Evolutionary conservation across 1,140 invertebrate species (phyloP).

Genomic region (Drosophila yakuba): DNA sequence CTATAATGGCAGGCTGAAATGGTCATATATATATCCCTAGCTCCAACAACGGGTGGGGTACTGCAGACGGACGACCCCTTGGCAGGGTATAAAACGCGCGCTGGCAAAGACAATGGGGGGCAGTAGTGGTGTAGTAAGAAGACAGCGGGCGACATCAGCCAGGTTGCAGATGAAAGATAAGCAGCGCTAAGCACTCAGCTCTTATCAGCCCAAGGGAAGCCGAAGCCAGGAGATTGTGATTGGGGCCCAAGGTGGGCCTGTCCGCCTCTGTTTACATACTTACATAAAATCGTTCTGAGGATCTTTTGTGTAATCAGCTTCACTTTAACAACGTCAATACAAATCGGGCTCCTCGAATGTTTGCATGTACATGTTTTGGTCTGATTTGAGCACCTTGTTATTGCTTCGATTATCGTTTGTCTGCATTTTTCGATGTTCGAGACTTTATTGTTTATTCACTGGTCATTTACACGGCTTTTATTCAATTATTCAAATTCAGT

Average conservation of each 20-base stretch:
- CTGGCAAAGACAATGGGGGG: conserved; percentile 48
- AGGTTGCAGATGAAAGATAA: conserved; percentile 59
- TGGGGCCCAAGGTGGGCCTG: conserved; percentile 52
- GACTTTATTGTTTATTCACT: background rate
- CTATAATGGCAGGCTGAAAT: no score
- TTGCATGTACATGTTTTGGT: conserved; percentile 75
- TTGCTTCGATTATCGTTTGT: conserved; percentile 70
- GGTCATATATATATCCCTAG: no score
- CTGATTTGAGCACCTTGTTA: conserved; percentile 73
- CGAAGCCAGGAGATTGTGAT: conserved; percentile 31
- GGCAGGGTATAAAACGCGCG: conserved; percentile 45
- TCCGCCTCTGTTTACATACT: conserved; percentile 54
- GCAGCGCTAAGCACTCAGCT: conserved; percentile 13
- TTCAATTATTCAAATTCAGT: conserved; percentile 2
- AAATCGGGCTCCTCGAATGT: conserved; percentile 31
- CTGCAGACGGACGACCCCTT: no score
- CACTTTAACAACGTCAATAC: conserved; percentile 55
- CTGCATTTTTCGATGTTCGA: conserved; percentile 41
- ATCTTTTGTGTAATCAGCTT: conserved; percentile 59
- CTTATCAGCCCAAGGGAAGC: conserved; percentile 40
- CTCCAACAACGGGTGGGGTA: no score
- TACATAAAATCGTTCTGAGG: conserved; percentile 54
- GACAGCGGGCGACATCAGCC: conserved; percentile 20
- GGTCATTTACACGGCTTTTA: background rate
- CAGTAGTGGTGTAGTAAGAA: conserved; percentile 10